Evolutionary conservation across 35 echinoderm and acorn worm genomes (phyloP).

Genomic region (Heliocidaris erythrogramma): DNA sequence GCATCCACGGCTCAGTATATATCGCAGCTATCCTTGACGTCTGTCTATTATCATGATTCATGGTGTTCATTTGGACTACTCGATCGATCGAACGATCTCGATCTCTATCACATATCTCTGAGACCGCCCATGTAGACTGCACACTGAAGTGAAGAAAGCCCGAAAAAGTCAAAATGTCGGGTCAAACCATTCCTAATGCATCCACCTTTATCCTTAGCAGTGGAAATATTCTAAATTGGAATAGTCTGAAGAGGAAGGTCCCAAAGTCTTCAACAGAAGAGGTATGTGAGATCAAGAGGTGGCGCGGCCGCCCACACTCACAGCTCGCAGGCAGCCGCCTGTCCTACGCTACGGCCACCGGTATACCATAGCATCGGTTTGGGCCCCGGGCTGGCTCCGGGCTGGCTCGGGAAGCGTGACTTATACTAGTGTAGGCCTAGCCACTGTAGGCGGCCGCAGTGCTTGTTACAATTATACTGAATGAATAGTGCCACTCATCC

Average conservation of each 20-base stretch:
- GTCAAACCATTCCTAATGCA: constrained; percentile 53
- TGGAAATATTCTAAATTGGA: constrained; percentile 72
- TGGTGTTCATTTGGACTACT: too few relatives aligned
- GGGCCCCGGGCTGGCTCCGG: not conserved
- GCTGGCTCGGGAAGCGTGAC: not conserved
- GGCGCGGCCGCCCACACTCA: not conserved
- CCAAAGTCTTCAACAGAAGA: constrained; percentile 76
- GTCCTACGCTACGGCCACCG: not conserved
- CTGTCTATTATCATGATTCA: too few relatives aligned
- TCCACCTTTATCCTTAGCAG: constrained; percentile 46
- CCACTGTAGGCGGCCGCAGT: not conserved
- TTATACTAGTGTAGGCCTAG: not conserved
- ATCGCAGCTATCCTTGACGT: too few relatives aligned
- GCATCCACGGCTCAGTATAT: too few relatives aligned
- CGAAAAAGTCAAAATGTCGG: not conserved
- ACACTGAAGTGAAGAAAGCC: too few relatives aligned
- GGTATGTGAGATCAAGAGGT: constrained; percentile 26
- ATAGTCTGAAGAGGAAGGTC: constrained; percentile 62
- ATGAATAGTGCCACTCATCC: not conserved
- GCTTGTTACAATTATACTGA: not conserved
- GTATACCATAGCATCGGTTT: not conserved
- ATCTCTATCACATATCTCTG: too few relatives aligned
- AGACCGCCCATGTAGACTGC: too few relatives aligned
- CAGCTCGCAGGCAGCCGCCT: not conserved
- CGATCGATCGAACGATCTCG: too few relatives aligned